These are phyloP conservation scores for Passerina amoena DNA, from an alignment of 2,113 vertebrate genomes.

Conservation along the genomic window DNA sequence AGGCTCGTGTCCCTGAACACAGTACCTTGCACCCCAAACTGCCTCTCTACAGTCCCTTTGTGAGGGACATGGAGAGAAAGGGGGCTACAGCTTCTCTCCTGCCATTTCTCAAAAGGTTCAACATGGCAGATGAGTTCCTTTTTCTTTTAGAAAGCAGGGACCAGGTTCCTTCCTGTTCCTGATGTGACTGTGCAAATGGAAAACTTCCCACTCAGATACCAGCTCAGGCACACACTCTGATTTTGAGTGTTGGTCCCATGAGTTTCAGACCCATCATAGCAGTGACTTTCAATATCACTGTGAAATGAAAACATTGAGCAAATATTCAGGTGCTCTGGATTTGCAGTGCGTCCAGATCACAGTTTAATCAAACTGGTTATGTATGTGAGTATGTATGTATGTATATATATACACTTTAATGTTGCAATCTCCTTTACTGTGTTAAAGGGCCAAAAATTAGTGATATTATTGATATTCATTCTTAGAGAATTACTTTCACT, in stretches of 20 bases:
- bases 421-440: not conserved
- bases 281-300: not conserved
- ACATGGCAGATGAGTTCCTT: not conserved
- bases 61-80: not conserved
- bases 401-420: not conserved
- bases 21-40: not conserved
- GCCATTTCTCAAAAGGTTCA: not conserved
- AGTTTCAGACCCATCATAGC: not conserved
- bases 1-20: accelerated
- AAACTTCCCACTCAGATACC: not conserved
- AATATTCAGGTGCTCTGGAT: not conserved
- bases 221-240: not conserved
- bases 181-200: not conserved
- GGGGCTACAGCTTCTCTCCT: accelerated
- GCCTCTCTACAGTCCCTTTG: accelerated
- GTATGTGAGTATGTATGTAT: not conserved
- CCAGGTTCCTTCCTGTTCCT: not conserved
- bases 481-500: slow-evolving; percentile 26
- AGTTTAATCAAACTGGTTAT: not conserved
- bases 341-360: not conserved
- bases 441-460: not conserved
- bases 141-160: not conserved
- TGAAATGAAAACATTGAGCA: not conserved
- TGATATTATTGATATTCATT: slow-evolving; percentile 37
- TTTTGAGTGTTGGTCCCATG: not conserved